Evolutionary conservation across 2,888 invertebrate species (phyloP), one percentile per base, ranked within the genome.

Genomic region (Panorpa germanica): DNA sequence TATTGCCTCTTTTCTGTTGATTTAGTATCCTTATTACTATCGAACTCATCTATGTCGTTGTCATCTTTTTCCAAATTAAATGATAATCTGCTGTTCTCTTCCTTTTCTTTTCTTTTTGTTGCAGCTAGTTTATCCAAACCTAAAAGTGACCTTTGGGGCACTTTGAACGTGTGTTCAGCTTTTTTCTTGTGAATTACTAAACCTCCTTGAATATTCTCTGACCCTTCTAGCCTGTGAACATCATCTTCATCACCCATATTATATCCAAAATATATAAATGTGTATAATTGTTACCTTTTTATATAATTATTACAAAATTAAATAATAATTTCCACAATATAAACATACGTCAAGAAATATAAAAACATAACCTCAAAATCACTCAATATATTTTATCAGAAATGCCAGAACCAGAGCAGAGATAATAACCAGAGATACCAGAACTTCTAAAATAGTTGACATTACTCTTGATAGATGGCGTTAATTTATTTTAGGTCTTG

Each of bases 121-220:
- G 72, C 80, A 11, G 88, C 88, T 37, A 90, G 54, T 49, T 74
- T 78, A 50, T 90, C 88, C 28, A 90, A 55, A 1, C 90, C 90
- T 5, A 88, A 54, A 6, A 80, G 52, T 0, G 88, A 88, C 21
- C 68, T 63, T 43, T 65, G 70, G 0, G 77, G 82, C 29, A 77
- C 65, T 52, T 81, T 82, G 43, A 82, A 80, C 13, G 57, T 55
- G 3, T 63, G 56, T 20, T 52, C 53, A 2, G 57, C 58, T 34
- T 53, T 55, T 49, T 70, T 72, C 53, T 75, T 80, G 43, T 72
- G 71, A 28, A 80, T 61, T 32, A 77, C 61, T 15, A 82, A 63
- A 14, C 80, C 77, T 18, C 77, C 76, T 50, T 59, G 60, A 40
- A 67, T 62, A 2, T 58, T 56, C 12, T 61, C 57, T 16, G 61